These are phyloP conservation scores for Labia minor DNA, from an alignment of 2,888 invertebrate species.

Conservation along the genomic window DNA sequence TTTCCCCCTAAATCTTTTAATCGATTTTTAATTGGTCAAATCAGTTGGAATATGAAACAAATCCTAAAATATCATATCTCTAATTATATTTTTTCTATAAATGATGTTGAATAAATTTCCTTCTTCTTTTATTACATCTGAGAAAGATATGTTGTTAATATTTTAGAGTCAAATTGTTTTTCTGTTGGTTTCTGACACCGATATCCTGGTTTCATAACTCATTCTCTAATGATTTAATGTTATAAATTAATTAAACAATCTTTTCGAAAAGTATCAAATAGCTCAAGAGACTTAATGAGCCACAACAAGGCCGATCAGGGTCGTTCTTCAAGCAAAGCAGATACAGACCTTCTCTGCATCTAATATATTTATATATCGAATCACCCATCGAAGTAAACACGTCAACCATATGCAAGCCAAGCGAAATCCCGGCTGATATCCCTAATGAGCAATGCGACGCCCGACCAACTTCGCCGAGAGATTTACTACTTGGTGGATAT, in stretches of 20 bases:
- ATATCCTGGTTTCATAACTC: not conserved
- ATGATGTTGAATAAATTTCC: too few species aligned
- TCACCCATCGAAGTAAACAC: not conserved
- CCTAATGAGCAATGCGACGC: constrained; percentile 7
- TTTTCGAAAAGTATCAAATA: not conserved
- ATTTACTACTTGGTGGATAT: not conserved
- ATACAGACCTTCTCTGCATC: not conserved
- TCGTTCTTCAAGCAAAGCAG: not conserved
- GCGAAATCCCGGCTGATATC: not conserved
- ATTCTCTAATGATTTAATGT: not conserved
- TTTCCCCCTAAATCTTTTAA: too few species aligned
- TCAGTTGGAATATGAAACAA: too few species aligned
- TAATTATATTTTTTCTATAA: too few species aligned
- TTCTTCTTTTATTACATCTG: too few species aligned
- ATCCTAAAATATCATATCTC: too few species aligned
- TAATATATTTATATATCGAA: not conserved
- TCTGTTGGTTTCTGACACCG: too few species aligned
- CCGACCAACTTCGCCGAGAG: constrained; percentile 1
- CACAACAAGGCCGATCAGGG: not conserved
- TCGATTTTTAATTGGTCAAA: too few species aligned
- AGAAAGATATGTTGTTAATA: too few species aligned
- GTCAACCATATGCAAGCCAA: not conserved
- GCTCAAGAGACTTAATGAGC: not conserved
- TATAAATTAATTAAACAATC: not conserved
- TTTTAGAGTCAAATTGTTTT: too few species aligned